Evolutionary conservation across 53 echinoderm and acorn worm genomes (phyloP), one percentile per base, ranked within the genome.

Genomic region (Echinometra lucunter): DNA sequence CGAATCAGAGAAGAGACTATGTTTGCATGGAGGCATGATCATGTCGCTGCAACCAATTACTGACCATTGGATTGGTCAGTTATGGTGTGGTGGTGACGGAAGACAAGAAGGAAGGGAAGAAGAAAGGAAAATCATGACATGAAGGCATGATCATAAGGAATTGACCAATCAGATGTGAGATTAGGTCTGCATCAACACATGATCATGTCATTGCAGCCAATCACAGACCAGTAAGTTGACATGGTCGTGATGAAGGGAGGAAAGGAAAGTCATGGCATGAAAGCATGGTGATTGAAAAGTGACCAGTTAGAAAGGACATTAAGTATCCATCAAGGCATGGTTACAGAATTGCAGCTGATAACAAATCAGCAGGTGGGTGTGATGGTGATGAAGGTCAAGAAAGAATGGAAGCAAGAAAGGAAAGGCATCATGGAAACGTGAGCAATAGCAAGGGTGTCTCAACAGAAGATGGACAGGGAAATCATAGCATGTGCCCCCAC

Each of bases 141-240:
- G 88, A 88, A 13, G 30, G 88, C 88, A 88, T 88, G 88, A 88
- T 47, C 88, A n/a, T 28, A 53, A 37, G 88, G 32, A 88, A 88
- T 9, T 49, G 56, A 88, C 88, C 55, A 53, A 88, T 88, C 88
- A 49, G 88, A 32, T 47, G 12, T 17, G 28, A 88, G 88, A 47
- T 75, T 18, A 5, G 38, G 42, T 32, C 0, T 37, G 19, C 45
- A 37, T 60, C 7, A 44, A 55, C 17, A 44, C 17, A 45, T 92
- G n/a, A 42, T 92, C 58, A 69, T 91, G 91, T 7, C 63, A 27
- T 25, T 37, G 18, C 38, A 49, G 27, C 91, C 91, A 91, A 66
- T 91, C 66, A 91, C 0, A 27, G 66, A 66, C 44, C 91, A 91
- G 49, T 9, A 47, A 9, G 44, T 91, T 17, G 66, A 66, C 37